These are phyloP conservation scores for Alligator mississippiensis DNA, from an alignment of 2,113 vertebrate genomes.

Conservation along the genomic window DNA sequence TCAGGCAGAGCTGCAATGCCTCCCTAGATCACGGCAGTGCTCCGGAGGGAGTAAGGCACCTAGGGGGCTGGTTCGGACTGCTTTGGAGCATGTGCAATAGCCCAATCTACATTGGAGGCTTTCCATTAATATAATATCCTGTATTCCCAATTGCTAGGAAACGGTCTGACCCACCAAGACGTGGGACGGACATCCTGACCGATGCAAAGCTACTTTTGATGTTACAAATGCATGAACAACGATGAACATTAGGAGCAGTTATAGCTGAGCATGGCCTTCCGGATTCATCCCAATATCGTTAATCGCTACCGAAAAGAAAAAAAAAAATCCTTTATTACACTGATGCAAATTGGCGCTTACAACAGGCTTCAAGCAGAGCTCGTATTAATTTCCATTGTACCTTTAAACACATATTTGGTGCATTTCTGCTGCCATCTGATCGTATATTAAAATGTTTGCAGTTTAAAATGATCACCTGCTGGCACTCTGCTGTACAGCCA, in stretches of 20 bases:
- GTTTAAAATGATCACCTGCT: slow-evolving; percentile 21
- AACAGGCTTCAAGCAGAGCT: neutral
- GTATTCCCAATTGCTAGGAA: no score
- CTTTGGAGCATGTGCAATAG: no score
- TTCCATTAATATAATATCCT: no score
- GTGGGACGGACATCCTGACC: neutral
- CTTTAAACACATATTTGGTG: neutral
- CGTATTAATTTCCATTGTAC: slow-evolving; percentile 16
- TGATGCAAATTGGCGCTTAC: slow-evolving; percentile 37
- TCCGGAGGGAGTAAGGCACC: no score
- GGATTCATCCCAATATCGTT: neutral
- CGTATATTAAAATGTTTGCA: slow-evolving; percentile 34
- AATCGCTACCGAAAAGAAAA: neutral
- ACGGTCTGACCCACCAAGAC: neutral
- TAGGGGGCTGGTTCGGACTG: no score
- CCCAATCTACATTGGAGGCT: no score
- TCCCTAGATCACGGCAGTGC: no score
- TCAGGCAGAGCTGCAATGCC: no score
- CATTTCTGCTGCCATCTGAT: slow-evolving; percentile 54
- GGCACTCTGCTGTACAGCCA: neutral
- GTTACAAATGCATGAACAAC: neutral
- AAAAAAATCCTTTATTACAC: neutral
- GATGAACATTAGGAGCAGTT: neutral
- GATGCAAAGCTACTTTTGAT: neutral
- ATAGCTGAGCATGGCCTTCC: slow-evolving; percentile 47